Base-by-base conservation (phyloP, 2,113 vertebrate species). In the Thryonomys swinderianus region DNA sequence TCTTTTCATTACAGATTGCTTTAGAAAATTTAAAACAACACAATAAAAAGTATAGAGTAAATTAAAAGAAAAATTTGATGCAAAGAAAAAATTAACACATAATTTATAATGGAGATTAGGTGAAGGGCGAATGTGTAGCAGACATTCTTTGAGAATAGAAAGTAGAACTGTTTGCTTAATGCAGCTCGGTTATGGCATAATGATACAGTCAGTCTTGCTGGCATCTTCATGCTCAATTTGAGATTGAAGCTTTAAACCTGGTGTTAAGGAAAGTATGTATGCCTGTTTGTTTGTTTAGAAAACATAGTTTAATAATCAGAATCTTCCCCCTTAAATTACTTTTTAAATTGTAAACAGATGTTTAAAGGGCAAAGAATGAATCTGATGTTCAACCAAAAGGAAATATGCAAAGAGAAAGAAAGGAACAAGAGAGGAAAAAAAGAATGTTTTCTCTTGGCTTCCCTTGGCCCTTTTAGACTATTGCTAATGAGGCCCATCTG, bases 291-390 rank as follows among this genome's bases (percentile, higher is more conserved):
- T 74, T 74, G 71, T 27, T 74, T 40, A 51, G 7, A 23, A 88
- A 87, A 74, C 34, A 2, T 13, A 37, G 16, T 61, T 51, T 78
- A 66, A 27, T 27, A 71, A 42, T 84, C 67, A 87, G 21, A n/a
- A 51, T 84, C n/a, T 93, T 93, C 53, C 18, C 37, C 64, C 34
- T 53, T 76, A 61, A 84, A 81, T 34, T 55, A 9, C 17, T 53
- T 69, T 87, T 74, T 74, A 93, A 80, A 91, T 82, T 93, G 74
- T 66, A 83, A 95, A 79, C 90, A 90, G 61, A 59, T 88, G n/a
- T 86, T 85, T 69, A 93, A 92, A 92, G 25, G 32, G 17, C 2
- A 94, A 83, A 51, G 3, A 66, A 37, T 79, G 32, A 91, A 88
- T 85, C 8, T 64, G 51, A 51, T 85, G 3, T 57, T 48, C 23